Percentiles rank a stretch among this genome's conserved stretches.
Conservation (phyloP, 2,888 invertebrate genomes). For the Synergus gifuensis region DNA sequence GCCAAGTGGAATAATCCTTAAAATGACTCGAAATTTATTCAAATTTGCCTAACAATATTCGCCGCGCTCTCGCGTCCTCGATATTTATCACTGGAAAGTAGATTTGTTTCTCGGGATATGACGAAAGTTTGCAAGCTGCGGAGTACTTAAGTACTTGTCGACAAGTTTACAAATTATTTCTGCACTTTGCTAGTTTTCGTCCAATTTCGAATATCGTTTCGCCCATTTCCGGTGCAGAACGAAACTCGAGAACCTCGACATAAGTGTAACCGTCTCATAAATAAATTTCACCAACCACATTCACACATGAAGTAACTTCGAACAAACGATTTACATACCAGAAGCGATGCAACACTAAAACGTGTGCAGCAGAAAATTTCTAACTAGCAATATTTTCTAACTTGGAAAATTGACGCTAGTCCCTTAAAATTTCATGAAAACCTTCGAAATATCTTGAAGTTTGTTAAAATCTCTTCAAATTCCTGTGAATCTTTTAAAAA, state of each 20-base stretch:
- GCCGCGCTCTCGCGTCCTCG: background rate
- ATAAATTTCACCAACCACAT: constrained; percentile 32
- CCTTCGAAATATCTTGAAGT: too few species aligned
- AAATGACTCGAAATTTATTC: constrained; percentile 19
- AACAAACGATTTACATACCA: constrained; percentile 5
- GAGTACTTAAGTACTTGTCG: constrained; percentile 36
- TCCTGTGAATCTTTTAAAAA: too few species aligned
- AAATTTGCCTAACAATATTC: constrained; percentile 25
- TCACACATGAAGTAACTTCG: constrained; percentile 15
- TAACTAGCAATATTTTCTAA: too few species aligned
- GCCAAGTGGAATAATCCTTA: background rate
- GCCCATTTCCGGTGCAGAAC: constrained; percentile 23
- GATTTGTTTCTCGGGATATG: constrained; percentile 41
- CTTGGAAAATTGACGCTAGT: background rate
- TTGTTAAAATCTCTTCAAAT: too few species aligned
- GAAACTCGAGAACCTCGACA: constrained; percentile 34
- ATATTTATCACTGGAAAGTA: constrained; percentile 37
- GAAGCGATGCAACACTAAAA: background rate
- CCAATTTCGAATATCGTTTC: constrained; percentile 39
- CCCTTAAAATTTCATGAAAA: too few species aligned
- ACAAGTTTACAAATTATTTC: constrained; percentile 39
- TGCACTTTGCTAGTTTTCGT: constrained; percentile 27
- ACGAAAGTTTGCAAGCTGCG: constrained; percentile 31
- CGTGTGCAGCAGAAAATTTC: too few species aligned
- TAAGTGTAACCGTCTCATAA: constrained; percentile 41